Evolutionary conservation across 2,888 invertebrate genomes (phyloP), one percentile per base, ranked within the genome.

Genomic region (Lepeophtheirus nordmannii): DNA sequence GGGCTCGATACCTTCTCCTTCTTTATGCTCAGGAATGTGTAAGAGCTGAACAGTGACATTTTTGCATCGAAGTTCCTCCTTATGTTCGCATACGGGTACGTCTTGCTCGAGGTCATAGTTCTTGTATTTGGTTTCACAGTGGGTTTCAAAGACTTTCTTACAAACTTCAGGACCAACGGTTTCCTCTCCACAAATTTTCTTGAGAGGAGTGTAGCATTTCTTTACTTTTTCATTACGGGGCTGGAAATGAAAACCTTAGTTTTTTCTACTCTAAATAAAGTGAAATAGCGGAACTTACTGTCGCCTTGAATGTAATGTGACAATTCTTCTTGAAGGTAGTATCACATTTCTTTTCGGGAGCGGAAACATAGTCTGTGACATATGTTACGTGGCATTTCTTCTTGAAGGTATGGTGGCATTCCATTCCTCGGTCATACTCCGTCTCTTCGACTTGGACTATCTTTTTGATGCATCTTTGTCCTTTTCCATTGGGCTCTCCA

Each of bases 291-390:
- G 2, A 30, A 46, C 53, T 46, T 46, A 46, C 53, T 5, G 8
- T 8, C 2, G 53, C 3, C 53, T 46, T 46, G 17, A 46, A 46
- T 14, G 53, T n/a, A n/a, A 46, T 46, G 53, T 46, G 53, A 8
- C 53, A 46, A 8, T 46, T 46, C 53, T 46, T 46, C 53, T 46
- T 38, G 30, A 66, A 66, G 12, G 66, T 66, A 5, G 58, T 66
- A 20, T 66, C 58, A 61, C 66, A 66, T 41, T 59, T 20, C 53
- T 60, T 66, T 53, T 66, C 60, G 41, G 53, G 53, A 30, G 53
- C 53, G 2, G 53, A 46, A 17, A n/a, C n/a, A 17, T 46, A 46
- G 53, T 46, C 53, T 17, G 53, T 46, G 8, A 46, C 17, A 17
- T 46, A 46, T 5, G 53, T 46, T 17, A 46, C n/a, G 17, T 46